These are phyloP conservation scores for Sebastes variabilis DNA, from an alignment of 2,797 vertebrate species.

Conservation along the genomic window DNA sequence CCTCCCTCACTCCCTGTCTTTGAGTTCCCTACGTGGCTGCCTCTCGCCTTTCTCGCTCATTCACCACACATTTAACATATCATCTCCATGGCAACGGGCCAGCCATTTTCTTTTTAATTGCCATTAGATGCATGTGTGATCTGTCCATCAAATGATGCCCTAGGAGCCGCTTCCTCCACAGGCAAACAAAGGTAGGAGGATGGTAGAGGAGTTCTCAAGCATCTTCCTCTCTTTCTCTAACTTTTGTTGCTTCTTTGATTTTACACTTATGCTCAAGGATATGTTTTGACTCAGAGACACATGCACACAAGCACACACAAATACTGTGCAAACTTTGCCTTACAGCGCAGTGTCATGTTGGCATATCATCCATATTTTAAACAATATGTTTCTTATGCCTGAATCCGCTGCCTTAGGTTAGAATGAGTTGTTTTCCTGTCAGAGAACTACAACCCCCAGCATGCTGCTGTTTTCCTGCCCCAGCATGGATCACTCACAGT, in stretches of 20 bases:
- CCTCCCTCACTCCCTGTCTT: neutral
- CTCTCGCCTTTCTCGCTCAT: conserved; percentile 43
- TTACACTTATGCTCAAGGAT: conserved; percentile 46
- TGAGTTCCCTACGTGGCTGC: conserved; percentile 35
- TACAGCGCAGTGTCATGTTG: conserved; percentile 48
- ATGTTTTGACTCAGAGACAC: conserved; percentile 44
- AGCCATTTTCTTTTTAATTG: conserved; percentile 82
- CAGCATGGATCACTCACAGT: conserved; percentile 34
- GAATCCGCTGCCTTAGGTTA: conserved; percentile 49
- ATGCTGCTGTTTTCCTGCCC: conserved; percentile 35
- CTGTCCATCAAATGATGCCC: conserved; percentile 72
- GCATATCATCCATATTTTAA: conserved; percentile 51
- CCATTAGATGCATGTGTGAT: conserved; percentile 76
- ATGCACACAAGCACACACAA: conserved; percentile 30
- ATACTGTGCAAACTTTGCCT: conserved; percentile 55
- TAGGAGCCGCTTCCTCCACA: conserved; percentile 42
- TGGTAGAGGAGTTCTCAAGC: conserved; percentile 16
- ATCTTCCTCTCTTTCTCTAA: conserved; percentile 13
- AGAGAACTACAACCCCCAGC: conserved; percentile 53
- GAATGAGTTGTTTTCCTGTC: conserved; percentile 51
- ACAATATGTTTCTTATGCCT: conserved; percentile 32
- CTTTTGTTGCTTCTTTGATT: conserved; percentile 58
- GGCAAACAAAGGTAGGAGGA: conserved; percentile 41
- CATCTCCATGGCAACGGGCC: conserved; percentile 78
- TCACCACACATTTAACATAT: conserved; percentile 67